Evolutionary conservation across 2,113 vertebrate genomes (phyloP), one percentile per base, ranked within the genome.

Genomic region (Megaceryle maxima): DNA sequence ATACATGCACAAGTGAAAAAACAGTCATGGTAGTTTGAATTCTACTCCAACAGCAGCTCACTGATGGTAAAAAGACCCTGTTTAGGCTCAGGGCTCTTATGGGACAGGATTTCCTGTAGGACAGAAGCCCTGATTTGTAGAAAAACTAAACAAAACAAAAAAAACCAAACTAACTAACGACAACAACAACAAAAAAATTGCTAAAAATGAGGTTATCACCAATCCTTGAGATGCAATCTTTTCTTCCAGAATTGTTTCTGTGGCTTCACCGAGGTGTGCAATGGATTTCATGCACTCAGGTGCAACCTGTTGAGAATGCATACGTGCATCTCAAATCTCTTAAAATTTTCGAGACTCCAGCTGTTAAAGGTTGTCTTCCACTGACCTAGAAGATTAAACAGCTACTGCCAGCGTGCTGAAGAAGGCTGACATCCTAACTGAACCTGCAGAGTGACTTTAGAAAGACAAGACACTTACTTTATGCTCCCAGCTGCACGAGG

Each of bases 371-470:
- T 83, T 95, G 63, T 17, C 29, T 92, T 91, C 48, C 75, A 87
- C 43, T 92, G 82, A 94, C 90, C 90, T 91, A 91, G 93, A 96
- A 94, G 85, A 90, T 92, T 85, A 84, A 72, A 75, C 18, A 78
- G 31, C 48, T 95, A 68, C 70, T 88, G 53, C 57, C 60, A 83
- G 63, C 1, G 0, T 62, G 81, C 46, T 70, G 48, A 90, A 64
- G 73, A 93, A 94, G 73, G 21, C 56, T 90, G 76, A 41, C 53
- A 87, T 82, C 51, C 63, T 90, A 60, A 60, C 39, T 90, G 87
- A 95, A 92, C 83, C 82, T n/a, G 28, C 0, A 4, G 51, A 68
- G n/a, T 55, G 57, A 29, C 81, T 83, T 82, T 74, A 33, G 64
- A 86, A 87, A 93, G 57, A 43, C 53, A 62, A 59, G n/a, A n/a